Base-by-base conservation (phyloP, 2,113 vertebrate genomes). In the Erinaceus europaeus region DNA sequence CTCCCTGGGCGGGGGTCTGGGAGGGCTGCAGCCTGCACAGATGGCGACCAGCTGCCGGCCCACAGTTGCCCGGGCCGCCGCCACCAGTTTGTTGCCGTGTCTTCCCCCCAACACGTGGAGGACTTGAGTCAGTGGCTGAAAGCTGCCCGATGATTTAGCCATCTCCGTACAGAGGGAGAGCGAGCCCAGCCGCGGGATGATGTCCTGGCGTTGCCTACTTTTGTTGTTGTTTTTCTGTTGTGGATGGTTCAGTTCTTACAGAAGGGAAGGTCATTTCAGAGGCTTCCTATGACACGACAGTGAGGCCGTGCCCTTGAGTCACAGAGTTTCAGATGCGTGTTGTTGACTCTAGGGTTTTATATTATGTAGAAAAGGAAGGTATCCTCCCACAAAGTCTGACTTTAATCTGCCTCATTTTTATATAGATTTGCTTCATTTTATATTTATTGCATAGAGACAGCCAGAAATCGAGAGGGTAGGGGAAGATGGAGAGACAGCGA, bases 1-100 rank as follows among this genome's bases (percentile, higher is more conserved):
- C 34, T 34, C 25, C 14, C 0, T n/a, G 40, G 69, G 13, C 38
- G 23, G 23, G 8, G 13, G 11, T 36, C 15, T 25, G 42, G 27
- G 57, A 71, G 34, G 50, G 12, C 13, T 69, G 57, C 86, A 59
- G 89, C 53, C 48, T 86, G 68, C 90, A 88, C 95, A 93, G 86
- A 67, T 93, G 94, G 90, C 84, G 89, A 61, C 64, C 34, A 50
- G 64, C 73, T 64, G 73, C 20, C n/a, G n/a, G n/a, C n/a, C n/a
- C n/a, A n/a, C n/a, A n/a, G n/a, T n/a, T n/a, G n/a, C n/a, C n/a
- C n/a, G n/a, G n/a, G n/a, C n/a, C n/a, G n/a, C n/a, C n/a, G n/a
- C n/a, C n/a, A n/a, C n/a, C n/a, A n/a, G n/a, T n/a, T n/a, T n/a
- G n/a, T n/a, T n/a, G n/a, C n/a, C n/a, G n/a, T n/a, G n/a, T 68